These are phyloP conservation scores for Gastrophryne carolinensis DNA, from an alignment of 2,797 vertebrate species.

Conservation along the genomic window DNA sequence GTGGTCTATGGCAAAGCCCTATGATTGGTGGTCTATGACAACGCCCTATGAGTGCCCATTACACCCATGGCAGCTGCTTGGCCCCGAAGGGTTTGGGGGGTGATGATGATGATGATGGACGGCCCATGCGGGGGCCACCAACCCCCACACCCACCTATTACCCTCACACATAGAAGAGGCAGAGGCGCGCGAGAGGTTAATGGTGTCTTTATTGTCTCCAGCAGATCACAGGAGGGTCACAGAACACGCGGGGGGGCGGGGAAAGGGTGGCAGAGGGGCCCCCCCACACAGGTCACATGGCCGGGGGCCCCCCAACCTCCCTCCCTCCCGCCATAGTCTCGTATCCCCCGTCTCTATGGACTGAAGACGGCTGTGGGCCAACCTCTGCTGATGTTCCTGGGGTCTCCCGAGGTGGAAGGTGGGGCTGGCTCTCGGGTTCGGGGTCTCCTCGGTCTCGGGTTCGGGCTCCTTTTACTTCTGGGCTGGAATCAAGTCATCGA, in stretches of 20 bases:
- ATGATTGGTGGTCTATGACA: too few species aligned
- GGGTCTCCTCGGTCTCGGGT: constrained; percentile 20
- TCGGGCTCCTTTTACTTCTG: constrained; percentile 73
- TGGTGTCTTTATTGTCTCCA: constrained; percentile 42
- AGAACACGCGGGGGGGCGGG: background rate
- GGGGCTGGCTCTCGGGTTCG: background rate
- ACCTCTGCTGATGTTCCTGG: constrained; percentile 6
- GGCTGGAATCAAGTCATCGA: constrained; percentile 92
- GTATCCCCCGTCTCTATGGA: background rate
- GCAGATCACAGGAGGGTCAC: background rate
- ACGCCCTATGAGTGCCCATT: too few species aligned
- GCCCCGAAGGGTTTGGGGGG: too few species aligned
- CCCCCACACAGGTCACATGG: too few species aligned
- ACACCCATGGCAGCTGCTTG: too few species aligned
- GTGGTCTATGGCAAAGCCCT: too few species aligned
- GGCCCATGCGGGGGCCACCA: too few species aligned
- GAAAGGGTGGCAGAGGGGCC: background rate
- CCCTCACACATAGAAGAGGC: too few species aligned
- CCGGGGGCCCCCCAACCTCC: background rate
- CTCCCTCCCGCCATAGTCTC: background rate
- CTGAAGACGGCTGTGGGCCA: constrained; percentile 11
- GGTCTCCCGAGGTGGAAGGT: too few species aligned
- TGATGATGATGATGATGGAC: too few species aligned
- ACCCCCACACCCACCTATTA: too few species aligned
- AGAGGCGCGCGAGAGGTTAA: constrained; percentile 13